phyloP scores from a whole-genome alignment of 2,113 vertebrate genomes.

The Prolemur simus region DNA sequence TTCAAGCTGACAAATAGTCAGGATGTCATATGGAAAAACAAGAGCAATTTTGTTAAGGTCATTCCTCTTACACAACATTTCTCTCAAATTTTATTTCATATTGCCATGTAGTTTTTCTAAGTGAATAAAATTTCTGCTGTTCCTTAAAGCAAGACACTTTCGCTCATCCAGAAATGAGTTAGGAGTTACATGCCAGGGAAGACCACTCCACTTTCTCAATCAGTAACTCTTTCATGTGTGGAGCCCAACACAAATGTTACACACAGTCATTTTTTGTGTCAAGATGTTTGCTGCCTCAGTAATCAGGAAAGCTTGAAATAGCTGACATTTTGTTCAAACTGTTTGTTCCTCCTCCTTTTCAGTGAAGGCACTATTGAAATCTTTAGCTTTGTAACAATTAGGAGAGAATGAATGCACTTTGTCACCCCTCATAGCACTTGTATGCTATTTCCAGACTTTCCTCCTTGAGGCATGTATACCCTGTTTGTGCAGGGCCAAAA shows the following conservation, averaged over 20 bases:
- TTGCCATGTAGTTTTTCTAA: conserved; percentile 20
- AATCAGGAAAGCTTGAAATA: conserved; percentile 25
- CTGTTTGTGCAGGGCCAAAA: not conserved
- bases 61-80: conserved; percentile 10
- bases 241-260: not conserved
- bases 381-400: not conserved
- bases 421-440: not conserved
- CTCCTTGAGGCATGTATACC: not conserved
- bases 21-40: conserved; percentile 1
- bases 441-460: conserved; percentile 8
- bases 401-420: not conserved
- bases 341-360: not conserved
- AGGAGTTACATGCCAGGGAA: not conserved
- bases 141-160: not conserved
- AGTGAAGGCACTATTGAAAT: not conserved
- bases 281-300: conserved; percentile 44
- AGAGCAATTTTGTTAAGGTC: conserved; percentile 40
- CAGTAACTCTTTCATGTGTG: conserved; percentile 36
- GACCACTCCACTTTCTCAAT: conserved; percentile 16
- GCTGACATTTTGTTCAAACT: not conserved
- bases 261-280: conserved; percentile 25
- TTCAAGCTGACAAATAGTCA: not conserved
- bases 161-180: conserved; percentile 25
- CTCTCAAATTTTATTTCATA: not conserved
- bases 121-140: not conserved